These are phyloP conservation scores for Prenolepis imparis DNA, from an alignment of 2,888 invertebrate species.

Conservation along the genomic window DNA sequence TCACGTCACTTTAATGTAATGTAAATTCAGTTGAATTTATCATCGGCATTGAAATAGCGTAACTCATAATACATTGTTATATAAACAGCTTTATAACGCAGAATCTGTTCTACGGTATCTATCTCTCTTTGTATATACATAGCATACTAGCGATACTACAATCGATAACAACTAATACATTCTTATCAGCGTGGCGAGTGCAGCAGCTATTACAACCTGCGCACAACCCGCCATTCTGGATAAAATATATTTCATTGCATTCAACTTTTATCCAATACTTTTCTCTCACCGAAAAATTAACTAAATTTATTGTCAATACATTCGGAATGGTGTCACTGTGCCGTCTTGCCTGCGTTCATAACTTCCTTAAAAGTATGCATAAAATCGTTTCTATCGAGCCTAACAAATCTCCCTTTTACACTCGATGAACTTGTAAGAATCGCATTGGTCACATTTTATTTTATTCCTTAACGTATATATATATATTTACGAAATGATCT, in stretches of 20 bases:
- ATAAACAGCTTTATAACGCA: constrained; percentile 75
- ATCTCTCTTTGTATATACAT: constrained; percentile 82
- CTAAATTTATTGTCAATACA: constrained; percentile 84
- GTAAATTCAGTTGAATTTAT: constrained; percentile 81
- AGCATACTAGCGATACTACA: constrained; percentile 84
- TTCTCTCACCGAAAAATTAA: constrained; percentile 69
- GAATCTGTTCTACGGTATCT: constrained; percentile 72
- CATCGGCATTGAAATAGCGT: constrained; percentile 80
- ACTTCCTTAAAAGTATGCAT: constrained; percentile 34
- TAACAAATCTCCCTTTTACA: constrained; percentile 34
- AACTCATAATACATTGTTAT: constrained; percentile 82
- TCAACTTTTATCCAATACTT: constrained; percentile 67
- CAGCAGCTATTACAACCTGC: constrained; percentile 31
- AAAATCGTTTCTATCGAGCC: constrained; percentile 17
- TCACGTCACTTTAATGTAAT: constrained; percentile 62
- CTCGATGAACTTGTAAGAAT: constrained; percentile 48
- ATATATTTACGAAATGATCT: constrained; percentile 44
- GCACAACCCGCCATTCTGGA: constrained; percentile 61
- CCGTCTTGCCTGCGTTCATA: constrained; percentile 45
- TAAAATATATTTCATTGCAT: constrained; percentile 73
- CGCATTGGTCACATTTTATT: constrained; percentile 29
- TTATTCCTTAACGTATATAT: constrained; percentile 15
- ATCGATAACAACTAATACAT: constrained; percentile 77
- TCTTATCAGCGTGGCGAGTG: constrained; percentile 75
- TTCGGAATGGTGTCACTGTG: constrained; percentile 80